phyloP scores from a whole-genome alignment of 2,113 vertebrate species.

The Eulemur macaco region DNA sequence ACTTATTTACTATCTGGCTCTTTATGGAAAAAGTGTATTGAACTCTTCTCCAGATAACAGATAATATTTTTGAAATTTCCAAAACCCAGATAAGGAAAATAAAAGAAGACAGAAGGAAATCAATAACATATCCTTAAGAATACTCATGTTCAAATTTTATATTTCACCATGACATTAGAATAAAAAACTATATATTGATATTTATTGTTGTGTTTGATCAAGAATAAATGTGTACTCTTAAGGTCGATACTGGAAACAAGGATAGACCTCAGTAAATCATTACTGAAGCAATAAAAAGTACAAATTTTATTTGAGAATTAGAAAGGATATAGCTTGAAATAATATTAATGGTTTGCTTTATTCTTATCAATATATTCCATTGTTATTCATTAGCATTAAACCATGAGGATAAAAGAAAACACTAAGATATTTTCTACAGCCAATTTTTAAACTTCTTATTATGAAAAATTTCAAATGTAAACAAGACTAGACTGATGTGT shows the following conservation, averaged over 20 bases:
- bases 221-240: neutral
- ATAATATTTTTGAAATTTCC: neutral
- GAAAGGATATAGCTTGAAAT: neutral
- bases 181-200: neutral
- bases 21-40: neutral
- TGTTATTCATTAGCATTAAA: neutral
- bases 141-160: neutral
- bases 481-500: neutral
- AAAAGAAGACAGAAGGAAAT: neutral
- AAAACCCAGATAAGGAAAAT: neutral
- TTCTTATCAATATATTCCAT: neutral
- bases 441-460: neutral
- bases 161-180: neutral
- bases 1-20: neutral
- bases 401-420: neutral
- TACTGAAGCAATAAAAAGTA: neutral
- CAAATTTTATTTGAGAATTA: neutral
- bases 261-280: neutral
- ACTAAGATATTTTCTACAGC: neutral
- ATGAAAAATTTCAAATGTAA: neutral
- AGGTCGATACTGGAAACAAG: neutral
- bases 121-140: neutral
- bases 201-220: neutral
- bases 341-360: neutral
- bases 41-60: neutral